Conservation (phyloP, 2,113 vertebrate species). For the Castor canadensis region DNA sequence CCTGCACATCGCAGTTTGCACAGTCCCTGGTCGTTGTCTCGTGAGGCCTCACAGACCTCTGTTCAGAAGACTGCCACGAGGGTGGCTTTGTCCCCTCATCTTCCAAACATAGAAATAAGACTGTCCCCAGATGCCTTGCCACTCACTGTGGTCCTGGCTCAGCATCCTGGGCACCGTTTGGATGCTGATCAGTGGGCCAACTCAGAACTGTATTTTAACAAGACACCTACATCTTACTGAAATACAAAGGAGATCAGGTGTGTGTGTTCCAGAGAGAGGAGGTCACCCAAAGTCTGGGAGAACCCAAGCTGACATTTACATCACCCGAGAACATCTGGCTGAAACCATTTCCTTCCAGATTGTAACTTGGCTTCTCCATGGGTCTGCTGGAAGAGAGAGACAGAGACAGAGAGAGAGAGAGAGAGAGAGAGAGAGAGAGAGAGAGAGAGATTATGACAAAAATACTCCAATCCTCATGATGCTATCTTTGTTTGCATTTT, state of each 20-base stretch:
- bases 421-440: too few species aligned
- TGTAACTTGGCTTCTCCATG: background rate
- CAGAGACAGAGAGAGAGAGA: too few species aligned
- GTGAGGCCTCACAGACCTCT: background rate
- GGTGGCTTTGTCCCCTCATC: background rate
- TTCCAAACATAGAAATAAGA: background rate
- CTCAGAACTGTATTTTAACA: background rate
- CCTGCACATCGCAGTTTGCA: too few species aligned
- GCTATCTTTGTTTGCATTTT: background rate
- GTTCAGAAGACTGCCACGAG: background rate
- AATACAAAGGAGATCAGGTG: background rate
- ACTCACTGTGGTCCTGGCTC: background rate
- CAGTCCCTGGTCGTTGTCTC: background rate
- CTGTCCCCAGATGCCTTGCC: too few species aligned
- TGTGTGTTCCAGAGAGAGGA: background rate
- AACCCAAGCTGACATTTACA: background rate
- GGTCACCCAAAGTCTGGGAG: background rate
- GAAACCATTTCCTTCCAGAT: background rate
- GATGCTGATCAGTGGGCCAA: background rate
- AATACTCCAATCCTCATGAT: rapidly evolving
- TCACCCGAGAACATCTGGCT: background rate
- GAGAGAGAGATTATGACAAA: too few species aligned
- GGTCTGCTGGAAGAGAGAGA: rapidly evolving
- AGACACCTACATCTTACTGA: background rate
- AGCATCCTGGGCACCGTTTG: rapidly evolving